Conservation (phyloP, 2,797 vertebrate genomes). For the Fratercula arctica region DNA sequence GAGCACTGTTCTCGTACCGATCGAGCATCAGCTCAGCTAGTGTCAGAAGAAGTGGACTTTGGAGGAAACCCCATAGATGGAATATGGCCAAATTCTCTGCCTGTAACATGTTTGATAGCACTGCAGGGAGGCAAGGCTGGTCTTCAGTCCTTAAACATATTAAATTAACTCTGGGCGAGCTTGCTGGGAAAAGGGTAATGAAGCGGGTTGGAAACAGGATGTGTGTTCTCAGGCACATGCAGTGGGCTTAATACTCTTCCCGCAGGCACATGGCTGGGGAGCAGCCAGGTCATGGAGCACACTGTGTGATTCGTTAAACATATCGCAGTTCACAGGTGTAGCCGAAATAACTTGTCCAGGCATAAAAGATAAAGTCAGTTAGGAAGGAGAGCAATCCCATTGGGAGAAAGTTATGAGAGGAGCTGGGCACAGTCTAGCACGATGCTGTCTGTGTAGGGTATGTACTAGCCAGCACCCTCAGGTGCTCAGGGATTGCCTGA, state of each 20-base stretch:
- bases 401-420: neutral
- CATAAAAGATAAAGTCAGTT: neutral
- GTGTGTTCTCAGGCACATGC: neutral
- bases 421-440: neutral
- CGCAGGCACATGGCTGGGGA: neutral
- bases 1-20: neutral
- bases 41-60: neutral
- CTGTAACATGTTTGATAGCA: neutral
- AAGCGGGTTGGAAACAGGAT: neutral
- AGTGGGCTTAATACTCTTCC: neutral
- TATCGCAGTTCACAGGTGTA: neutral
- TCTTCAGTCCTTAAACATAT: neutral
- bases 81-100: neutral
- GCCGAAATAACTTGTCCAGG: neutral
- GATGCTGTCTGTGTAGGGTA: neutral
- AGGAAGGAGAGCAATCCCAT: neutral
- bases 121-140: neutral
- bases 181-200: constrained; percentile 3
- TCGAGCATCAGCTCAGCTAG: neutral
- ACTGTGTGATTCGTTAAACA: neutral
- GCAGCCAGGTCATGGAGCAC: neutral
- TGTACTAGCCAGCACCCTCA: neutral
- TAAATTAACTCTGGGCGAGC: neutral
- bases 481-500: neutral
- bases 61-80: neutral